phyloP scores from a whole-genome alignment of 2,113 vertebrate species.

The Platichthys flesus region DNA sequence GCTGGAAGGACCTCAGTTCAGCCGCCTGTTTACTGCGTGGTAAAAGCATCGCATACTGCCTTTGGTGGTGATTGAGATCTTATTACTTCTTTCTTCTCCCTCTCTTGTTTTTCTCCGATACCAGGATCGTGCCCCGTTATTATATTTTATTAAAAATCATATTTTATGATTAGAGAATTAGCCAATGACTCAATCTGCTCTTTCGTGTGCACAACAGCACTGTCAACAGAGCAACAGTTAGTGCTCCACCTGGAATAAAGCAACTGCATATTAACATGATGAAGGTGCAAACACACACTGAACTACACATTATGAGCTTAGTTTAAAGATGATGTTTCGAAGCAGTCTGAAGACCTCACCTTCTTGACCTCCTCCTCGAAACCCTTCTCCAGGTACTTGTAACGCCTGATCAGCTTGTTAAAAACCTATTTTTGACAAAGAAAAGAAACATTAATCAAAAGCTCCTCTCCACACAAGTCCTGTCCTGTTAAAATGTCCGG shows the following conservation, averaged over 20 bases:
- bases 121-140: too few relatives aligned
- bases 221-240: background rate
- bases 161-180: too few relatives aligned
- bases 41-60: too few relatives aligned
- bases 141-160: too few relatives aligned
- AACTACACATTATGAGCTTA: background rate
- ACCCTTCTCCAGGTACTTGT: slow-evolving; percentile 99
- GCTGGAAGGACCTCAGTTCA: too few relatives aligned
- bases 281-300: background rate
- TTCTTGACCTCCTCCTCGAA: slow-evolving; percentile 99
- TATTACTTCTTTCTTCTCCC: too few relatives aligned
- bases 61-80: too few relatives aligned
- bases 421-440: slow-evolving; percentile 86
- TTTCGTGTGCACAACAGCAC: too few relatives aligned
- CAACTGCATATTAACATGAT: background rate
- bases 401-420: slow-evolving; percentile 99
- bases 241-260: too few relatives aligned
- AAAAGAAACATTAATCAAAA: background rate
- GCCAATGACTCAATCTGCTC: too few relatives aligned
- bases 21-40: too few relatives aligned
- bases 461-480: background rate
- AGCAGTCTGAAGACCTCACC: slow-evolving; percentile 76
- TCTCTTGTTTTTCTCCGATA: too few relatives aligned
- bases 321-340: background rate
- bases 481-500: background rate